These are phyloP conservation scores for Neomonachus schauinslandi DNA, from an alignment of 2,113 vertebrate species.

Conservation along the genomic window DNA sequence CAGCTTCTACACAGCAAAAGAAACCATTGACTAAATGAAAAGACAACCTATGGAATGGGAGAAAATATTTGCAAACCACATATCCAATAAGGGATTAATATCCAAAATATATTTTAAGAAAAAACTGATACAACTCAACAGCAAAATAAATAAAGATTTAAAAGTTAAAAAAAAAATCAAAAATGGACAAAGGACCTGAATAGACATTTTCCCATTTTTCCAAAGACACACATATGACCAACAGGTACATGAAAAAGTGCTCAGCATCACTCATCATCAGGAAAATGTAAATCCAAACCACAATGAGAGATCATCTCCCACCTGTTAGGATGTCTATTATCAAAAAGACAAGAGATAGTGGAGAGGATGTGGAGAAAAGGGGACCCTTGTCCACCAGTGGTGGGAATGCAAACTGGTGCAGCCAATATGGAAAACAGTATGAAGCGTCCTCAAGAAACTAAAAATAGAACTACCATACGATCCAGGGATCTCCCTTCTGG, in stretches of 20 bases:
- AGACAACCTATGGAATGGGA: neutral
- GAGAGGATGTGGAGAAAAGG: neutral
- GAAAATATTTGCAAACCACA: neutral
- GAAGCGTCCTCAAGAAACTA: neutral
- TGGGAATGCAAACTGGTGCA: neutral
- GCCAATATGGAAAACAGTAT: neutral
- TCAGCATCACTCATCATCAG: neutral
- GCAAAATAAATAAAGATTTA: neutral
- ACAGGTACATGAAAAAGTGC: neutral
- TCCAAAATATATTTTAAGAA: neutral
- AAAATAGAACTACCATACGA: neutral
- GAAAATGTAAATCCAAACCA: neutral
- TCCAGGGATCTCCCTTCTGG: neutral
- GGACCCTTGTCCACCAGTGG: neutral
- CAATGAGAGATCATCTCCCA: neutral
- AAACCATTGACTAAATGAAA: neutral
- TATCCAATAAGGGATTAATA: neutral
- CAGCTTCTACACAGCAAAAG: neutral
- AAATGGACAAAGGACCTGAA: neutral
- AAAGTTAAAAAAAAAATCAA: neutral
- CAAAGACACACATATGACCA: neutral
- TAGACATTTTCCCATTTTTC: neutral
- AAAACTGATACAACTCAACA: neutral
- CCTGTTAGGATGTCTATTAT: neutral
- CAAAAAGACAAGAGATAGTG: neutral